Evolutionary conservation across 2,113 vertebrate genomes (phyloP), one percentile per base, ranked within the genome.

Genomic region (Boleophthalmus pectinirostris): DNA sequence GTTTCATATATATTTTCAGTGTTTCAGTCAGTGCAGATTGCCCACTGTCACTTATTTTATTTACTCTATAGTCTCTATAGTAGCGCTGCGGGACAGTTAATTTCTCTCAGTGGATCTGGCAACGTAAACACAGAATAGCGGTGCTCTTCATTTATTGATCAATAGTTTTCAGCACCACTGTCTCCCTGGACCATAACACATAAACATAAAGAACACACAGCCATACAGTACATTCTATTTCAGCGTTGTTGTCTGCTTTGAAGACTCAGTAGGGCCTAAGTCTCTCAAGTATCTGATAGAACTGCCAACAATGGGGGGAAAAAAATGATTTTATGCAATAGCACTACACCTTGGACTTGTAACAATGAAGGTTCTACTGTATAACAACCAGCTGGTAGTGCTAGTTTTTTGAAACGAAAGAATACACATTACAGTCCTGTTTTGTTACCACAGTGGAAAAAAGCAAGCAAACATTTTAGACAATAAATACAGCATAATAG

Each of bases 191-290:
- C 33, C 25, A 10, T 35, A 38, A 21, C 20, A 18, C 33, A 43
- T 35, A 35, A 64, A 64, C 23, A 58, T 25, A 58, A 6, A 58
- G 33, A 1, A n/a, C 29, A 35, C 20, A 38, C 61, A 33, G 9
- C 60, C n/a, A 64, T 64, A 64, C 29, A 29, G 29, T 29, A 29
- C n/a, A 11, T 64, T 64, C 33, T 64, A n/a, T 21, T 64, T 38
- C 61, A 38, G 29, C 8, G n/a, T 43, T 11, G 33, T 5, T 18
- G 20, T 38, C 4, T 11, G 11, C 61, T 64, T 64, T 64, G 33
- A 64, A 64, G 61, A 35, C 18, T 38, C 16, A 43, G 3, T 21
- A 35, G 3, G 20, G 33, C 10, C 38, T 35, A n/a, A 21, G 20
- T 38, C 61, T n/a, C 29, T 38, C 8, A 64, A 64, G 33, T 13